Evolutionary conservation across 2,888 invertebrate species (phyloP).

Genomic region (Linnaemya vulpina): DNA sequence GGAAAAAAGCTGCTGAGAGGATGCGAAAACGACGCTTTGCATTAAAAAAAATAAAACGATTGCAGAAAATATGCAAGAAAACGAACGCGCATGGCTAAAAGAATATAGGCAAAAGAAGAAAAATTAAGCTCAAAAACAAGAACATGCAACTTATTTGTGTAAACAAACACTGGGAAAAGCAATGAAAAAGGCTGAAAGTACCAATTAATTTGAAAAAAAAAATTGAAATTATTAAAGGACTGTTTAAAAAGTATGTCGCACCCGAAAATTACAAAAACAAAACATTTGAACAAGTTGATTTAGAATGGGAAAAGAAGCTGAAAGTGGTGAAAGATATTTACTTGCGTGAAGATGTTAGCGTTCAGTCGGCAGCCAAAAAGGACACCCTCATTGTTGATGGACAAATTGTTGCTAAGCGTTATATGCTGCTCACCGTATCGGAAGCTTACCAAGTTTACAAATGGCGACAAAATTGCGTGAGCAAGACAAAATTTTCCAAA

Average conservation of each 20-base stretch:
- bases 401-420: conserved; percentile 4
- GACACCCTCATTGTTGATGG: not conserved
- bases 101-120: no score
- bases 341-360: conserved; percentile 6
- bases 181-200: no score
- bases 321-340: conserved; percentile 2
- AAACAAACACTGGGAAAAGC: no score
- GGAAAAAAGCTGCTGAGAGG: no score
- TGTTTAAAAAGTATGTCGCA: not conserved
- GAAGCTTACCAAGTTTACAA: no score
- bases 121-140: no score
- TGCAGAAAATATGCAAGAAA: no score
- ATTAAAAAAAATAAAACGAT: no score
- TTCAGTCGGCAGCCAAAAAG: conserved; percentile 6
- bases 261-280: not conserved
- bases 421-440: not conserved
- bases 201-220: not conserved
- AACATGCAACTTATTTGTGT: no score
- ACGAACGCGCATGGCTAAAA: no score
- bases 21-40: no score
- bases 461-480: not conserved
- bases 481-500: not conserved
- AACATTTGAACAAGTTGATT: not conserved
- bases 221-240: not conserved
- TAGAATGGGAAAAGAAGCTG: not conserved